Conservation (phyloP, 2,888 invertebrate genomes). For the Eurytoma californica region DNA sequence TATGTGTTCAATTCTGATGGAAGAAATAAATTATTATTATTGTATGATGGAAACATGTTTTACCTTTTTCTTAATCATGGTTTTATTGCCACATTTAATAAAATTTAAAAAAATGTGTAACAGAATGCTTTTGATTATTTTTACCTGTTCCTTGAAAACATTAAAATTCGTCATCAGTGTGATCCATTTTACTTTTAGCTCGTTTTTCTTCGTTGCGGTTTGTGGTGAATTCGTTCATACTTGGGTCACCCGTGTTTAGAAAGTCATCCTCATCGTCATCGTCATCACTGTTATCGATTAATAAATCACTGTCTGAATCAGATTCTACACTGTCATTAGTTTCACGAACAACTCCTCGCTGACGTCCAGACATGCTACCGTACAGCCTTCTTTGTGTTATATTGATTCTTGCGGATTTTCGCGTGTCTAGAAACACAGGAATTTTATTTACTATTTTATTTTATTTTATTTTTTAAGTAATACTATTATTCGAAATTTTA, state of each 20-base stretch:
- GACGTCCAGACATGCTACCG: constrained; percentile 77
- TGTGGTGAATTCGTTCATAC: constrained; percentile 64
- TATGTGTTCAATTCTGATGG: constrained; percentile 37
- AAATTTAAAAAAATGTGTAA: constrained; percentile 23
- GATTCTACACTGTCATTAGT: constrained; percentile 29
- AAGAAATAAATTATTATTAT: constrained; percentile 27
- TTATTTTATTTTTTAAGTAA: no score
- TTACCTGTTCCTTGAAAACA: background rate
- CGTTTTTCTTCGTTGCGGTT: constrained; percentile 69
- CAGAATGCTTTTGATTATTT: background rate
- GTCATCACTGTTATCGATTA: constrained; percentile 80
- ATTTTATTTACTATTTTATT: no score
- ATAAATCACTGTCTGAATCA: constrained; percentile 76
- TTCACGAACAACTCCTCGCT: constrained; percentile 66
- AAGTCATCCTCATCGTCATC: constrained; percentile 77
- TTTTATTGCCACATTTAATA: constrained; percentile 37
- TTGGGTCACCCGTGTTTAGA: constrained; percentile 66
- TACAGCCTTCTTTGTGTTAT: constrained; percentile 76
- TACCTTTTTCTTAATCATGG: constrained; percentile 21
- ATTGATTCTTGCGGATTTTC: constrained; percentile 65
- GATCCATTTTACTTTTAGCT: constrained; percentile 69
- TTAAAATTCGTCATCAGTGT: constrained; percentile 72
- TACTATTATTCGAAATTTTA: no score
- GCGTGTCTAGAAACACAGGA: constrained; percentile 58
- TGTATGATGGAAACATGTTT: constrained; percentile 15